phyloP scores from a whole-genome alignment of 1,140 invertebrate species.

The Trypoxylus dichotomus region DNA sequence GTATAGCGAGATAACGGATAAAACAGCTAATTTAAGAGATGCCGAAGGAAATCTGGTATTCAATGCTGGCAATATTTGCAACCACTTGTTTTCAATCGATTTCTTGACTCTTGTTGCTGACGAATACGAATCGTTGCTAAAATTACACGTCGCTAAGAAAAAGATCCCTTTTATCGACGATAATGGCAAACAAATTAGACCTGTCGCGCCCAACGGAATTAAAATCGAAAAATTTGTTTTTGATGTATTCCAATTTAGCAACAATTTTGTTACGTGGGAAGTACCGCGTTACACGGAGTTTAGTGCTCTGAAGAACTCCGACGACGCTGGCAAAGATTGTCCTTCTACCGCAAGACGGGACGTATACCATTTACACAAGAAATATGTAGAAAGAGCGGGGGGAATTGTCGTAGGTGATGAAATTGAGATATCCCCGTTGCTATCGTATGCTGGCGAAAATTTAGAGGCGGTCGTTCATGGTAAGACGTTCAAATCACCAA shows the following conservation, averaged over 20 bases:
- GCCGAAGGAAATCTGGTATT: constrained; percentile 83
- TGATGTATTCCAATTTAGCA: constrained; percentile 93
- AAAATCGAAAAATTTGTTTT: constrained; percentile 99
- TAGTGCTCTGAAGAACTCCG: constrained; percentile 94
- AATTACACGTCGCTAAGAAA: constrained; percentile 95
- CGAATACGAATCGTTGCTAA: constrained; percentile 70
- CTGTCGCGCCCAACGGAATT: constrained; percentile 88
- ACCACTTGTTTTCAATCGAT: constrained; percentile 92
- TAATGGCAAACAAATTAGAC: constrained; percentile 71
- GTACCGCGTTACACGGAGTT: constrained; percentile 93
- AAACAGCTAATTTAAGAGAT: constrained; percentile 81
- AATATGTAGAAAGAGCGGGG: constrained; percentile 83
- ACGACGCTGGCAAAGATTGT: constrained; percentile 85
- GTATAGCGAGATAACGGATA: constrained; percentile 92
- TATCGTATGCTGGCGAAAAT: constrained; percentile 90
- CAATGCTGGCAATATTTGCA: constrained; percentile 96
- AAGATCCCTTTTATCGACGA: constrained; percentile 89
- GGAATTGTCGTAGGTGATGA: constrained; percentile 72
- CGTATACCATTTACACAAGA: constrained; percentile 78
- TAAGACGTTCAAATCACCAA: neutral
- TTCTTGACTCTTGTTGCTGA: constrained; percentile 75
- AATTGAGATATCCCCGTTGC: constrained; percentile 88
- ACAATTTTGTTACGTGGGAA: constrained; percentile 92
- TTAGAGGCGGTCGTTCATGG: constrained; percentile 53
- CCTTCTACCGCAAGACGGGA: constrained; percentile 83